Conservation (phyloP, 1,140 invertebrate genomes). For the Dendroctonus valens region DNA sequence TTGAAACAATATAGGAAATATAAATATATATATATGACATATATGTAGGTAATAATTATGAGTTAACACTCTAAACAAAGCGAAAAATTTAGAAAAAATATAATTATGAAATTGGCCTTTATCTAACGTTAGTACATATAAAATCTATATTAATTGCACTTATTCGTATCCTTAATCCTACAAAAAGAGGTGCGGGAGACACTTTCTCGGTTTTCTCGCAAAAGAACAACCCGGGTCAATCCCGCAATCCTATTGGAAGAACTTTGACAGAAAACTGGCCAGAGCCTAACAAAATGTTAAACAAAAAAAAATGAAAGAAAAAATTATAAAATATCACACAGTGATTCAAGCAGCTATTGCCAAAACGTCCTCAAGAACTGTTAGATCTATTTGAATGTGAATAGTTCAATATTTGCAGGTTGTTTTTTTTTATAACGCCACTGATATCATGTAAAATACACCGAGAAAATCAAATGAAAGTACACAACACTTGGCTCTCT, state of each 20-base stretch:
- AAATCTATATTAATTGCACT: conserved; percentile 14
- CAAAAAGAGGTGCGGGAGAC: neutral
- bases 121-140: no score
- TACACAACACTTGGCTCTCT: no score
- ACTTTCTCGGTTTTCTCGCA: neutral
- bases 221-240: neutral
- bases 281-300: conserved; percentile 16
- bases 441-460: no score
- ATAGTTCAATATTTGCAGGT: no score
- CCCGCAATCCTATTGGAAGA: conserved; percentile 19
- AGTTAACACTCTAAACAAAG: no score
- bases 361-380: neutral
- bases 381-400: conserved; percentile 1
- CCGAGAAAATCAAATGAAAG: no score
- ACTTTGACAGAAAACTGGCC: conserved; percentile 31
- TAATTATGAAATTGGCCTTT: no score
- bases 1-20: no score
- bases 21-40: no score
- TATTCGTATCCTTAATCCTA: conserved; percentile 3
- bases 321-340: conserved; percentile 8
- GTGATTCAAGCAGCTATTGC: neutral
- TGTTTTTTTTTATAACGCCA: no score
- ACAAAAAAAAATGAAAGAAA: conserved; percentile 13
- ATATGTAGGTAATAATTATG: no score
- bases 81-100: no score